Conservation (phyloP, 2,888 invertebrate genomes). For the Lasioglossum marginatum region DNA sequence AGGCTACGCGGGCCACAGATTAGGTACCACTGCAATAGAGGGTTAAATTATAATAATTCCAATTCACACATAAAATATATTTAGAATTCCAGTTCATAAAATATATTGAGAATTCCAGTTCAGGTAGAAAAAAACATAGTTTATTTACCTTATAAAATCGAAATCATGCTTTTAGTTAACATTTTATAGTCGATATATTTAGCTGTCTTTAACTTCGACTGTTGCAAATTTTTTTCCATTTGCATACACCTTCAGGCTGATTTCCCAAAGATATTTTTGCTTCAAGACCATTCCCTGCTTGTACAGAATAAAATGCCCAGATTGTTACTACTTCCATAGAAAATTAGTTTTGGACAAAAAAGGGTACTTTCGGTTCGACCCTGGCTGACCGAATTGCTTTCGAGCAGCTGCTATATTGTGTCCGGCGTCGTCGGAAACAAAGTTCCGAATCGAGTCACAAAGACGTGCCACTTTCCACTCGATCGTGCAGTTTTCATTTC, state of each 20-base stretch:
- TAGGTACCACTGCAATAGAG: too few relatives aligned
- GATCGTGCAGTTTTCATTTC: constrained; percentile 54
- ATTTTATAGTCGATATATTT: too few relatives aligned
- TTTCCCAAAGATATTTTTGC: neutral
- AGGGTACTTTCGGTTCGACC: neutral
- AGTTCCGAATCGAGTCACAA: constrained; percentile 14
- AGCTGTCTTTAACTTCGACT: too few relatives aligned
- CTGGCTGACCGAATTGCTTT: neutral
- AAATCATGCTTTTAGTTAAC: too few relatives aligned
- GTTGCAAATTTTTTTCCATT: too few relatives aligned
- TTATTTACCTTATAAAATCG: neutral
- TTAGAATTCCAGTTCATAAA: too few relatives aligned
- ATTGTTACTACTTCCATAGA: neutral
- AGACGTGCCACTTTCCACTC: constrained; percentile 9
- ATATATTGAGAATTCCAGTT: neutral
- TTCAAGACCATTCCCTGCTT: too few relatives aligned
- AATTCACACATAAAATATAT: too few relatives aligned
- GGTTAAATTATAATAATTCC: neutral
- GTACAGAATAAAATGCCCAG: too few relatives aligned
- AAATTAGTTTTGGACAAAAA: neutral
- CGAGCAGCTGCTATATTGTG: neutral
- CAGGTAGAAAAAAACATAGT: neutral
- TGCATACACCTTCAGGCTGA: too few relatives aligned
- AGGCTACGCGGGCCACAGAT: too few relatives aligned
- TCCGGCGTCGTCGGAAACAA: neutral